Evolutionary conservation across 2,113 vertebrate species (phyloP).

Genomic region (Varanus komodoensis): DNA sequence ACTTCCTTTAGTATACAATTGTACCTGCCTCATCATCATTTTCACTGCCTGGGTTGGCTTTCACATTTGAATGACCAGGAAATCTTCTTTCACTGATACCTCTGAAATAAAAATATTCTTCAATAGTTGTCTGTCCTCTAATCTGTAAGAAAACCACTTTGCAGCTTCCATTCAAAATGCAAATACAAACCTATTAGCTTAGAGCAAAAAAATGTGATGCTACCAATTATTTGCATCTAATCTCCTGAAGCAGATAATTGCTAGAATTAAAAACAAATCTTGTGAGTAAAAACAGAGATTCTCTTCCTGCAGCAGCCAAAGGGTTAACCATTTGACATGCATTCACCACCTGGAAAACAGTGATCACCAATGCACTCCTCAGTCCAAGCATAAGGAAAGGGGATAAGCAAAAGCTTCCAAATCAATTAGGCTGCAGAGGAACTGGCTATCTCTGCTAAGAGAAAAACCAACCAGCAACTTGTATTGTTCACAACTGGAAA

Average conservation of each 20-base stretch:
- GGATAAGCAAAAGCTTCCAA: background rate
- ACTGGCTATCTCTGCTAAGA: constrained; percentile 29
- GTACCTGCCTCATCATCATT: constrained; percentile 56
- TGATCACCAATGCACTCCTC: constrained; percentile 19
- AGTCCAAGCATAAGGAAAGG: background rate
- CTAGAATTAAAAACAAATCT: constrained; percentile 34
- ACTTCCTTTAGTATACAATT: constrained; percentile 47
- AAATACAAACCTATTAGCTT: background rate
- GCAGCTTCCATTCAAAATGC: constrained; percentile 11
- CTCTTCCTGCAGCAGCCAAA: constrained; percentile 46
- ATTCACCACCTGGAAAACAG: constrained; percentile 9
- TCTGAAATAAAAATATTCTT: constrained; percentile 3
- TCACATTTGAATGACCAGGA: constrained; percentile 36
- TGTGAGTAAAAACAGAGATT: background rate
- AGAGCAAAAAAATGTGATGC: background rate
- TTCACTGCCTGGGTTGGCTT: constrained; percentile 11
- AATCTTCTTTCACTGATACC: constrained; percentile 10
- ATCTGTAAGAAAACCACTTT: background rate
- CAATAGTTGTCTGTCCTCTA: constrained; percentile 1
- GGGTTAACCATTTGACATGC: constrained; percentile 65
- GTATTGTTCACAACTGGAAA: constrained; percentile 32
- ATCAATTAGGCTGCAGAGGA: constrained; percentile 1
- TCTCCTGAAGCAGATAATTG: constrained; percentile 27
- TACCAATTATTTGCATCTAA: constrained; percentile 35
- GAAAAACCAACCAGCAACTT: background rate